Percentiles rank a stretch among this genome's conserved stretches.
Evolutionary conservation across 2,113 vertebrate genomes (phyloP).

Genomic region (Platichthys flesus): DNA sequence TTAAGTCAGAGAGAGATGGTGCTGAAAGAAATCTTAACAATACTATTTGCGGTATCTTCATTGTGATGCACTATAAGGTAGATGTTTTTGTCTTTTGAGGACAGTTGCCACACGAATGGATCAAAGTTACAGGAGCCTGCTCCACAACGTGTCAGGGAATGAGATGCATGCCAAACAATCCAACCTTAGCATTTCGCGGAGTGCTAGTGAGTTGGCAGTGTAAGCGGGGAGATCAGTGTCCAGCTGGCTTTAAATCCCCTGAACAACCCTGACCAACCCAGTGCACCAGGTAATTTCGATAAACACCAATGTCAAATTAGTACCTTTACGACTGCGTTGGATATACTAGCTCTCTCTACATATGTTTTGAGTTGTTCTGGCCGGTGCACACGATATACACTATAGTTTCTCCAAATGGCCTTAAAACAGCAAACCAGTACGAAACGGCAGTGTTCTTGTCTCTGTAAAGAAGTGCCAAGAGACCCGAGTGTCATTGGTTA

Average conservation of each 20-base stretch:
- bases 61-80: slow-evolving; percentile 24
- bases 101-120: not conserved
- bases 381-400: slow-evolving; percentile 25
- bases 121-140: slow-evolving; percentile 5
- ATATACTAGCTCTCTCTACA: slow-evolving; percentile 19
- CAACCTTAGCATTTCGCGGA: slow-evolving; percentile 40
- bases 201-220: slow-evolving; percentile 54
- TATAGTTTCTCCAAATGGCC: slow-evolving; percentile 53
- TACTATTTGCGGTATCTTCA: slow-evolving; percentile 62
- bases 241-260: slow-evolving; percentile 57
- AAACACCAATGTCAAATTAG: slow-evolving; percentile 67
- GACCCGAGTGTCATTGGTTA: slow-evolving; percentile 63
- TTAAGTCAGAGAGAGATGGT: slow-evolving; percentile 46
- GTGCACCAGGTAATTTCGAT: slow-evolving; percentile 57
- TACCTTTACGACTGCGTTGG: slow-evolving; percentile 44
- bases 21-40: slow-evolving; percentile 64
- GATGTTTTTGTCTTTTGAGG: slow-evolving; percentile 8
- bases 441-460: slow-evolving; percentile 44
- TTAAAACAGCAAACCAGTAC: slow-evolving; percentile 64
- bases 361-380: slow-evolving; percentile 44
- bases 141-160: slow-evolving; percentile 26
- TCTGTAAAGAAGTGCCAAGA: slow-evolving; percentile 64
- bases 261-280: slow-evolving; percentile 46
- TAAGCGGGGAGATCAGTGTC: slow-evolving; percentile 43
- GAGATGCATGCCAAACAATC: slow-evolving; percentile 6